Conservation (phyloP, 1,140 invertebrate genomes). For the Aricia agestis region DNA sequence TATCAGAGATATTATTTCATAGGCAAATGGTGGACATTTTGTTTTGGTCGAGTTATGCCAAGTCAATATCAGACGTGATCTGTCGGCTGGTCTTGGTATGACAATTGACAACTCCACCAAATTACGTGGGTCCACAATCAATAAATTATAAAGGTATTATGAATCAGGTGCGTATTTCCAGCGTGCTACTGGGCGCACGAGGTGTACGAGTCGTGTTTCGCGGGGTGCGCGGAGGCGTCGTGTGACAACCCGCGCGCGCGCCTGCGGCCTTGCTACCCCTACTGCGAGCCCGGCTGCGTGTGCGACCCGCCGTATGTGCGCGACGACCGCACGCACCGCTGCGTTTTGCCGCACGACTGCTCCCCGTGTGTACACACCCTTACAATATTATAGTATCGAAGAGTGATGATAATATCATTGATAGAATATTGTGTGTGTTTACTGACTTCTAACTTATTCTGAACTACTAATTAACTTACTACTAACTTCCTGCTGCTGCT, state of each 20-base stretch:
- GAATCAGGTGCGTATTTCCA: slow-evolving; percentile 22
- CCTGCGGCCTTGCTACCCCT: slow-evolving; percentile 64
- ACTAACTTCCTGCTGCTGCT: too few relatives aligned
- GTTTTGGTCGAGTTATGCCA: too few relatives aligned
- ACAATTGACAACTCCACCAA: too few relatives aligned
- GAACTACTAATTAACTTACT: too few relatives aligned
- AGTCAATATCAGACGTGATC: too few relatives aligned
- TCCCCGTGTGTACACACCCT: slow-evolving; percentile 48
- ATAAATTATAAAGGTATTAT: too few relatives aligned
- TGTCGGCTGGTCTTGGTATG: too few relatives aligned
- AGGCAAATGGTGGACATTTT: too few relatives aligned
- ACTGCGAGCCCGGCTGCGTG: slow-evolving; percentile 65
- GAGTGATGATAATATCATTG: not conserved
- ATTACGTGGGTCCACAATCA: too few relatives aligned
- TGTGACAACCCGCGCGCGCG: slow-evolving; percentile 67
- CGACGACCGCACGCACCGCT: slow-evolving; percentile 65
- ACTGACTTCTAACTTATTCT: too few relatives aligned
- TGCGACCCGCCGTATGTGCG: slow-evolving; percentile 64
- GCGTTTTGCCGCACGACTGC: slow-evolving; percentile 62
- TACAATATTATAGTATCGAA: not conserved
- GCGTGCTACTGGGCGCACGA: slow-evolving; percentile 67
- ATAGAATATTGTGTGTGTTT: too few relatives aligned
- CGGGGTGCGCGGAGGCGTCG: slow-evolving; percentile 62
- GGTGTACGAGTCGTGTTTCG: slow-evolving; percentile 63
- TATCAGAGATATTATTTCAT: too few relatives aligned